phyloP scores from a whole-genome alignment of 2,797 vertebrate species.

The Crocidura indochinensis region DNA sequence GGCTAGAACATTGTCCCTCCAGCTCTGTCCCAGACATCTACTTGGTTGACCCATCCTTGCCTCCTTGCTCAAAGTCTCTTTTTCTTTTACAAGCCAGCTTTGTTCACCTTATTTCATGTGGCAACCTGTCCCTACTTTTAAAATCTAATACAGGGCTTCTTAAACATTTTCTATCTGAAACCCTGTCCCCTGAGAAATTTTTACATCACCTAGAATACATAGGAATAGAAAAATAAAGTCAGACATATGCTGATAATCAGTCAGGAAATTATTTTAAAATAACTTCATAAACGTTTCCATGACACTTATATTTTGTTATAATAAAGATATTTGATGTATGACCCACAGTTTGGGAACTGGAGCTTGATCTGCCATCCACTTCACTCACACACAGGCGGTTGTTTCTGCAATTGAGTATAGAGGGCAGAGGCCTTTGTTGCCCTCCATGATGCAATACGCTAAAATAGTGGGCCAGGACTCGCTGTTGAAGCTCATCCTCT shows the following conservation, averaged over 20 bases:
- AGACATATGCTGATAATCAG: no score
- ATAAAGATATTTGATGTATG: no score
- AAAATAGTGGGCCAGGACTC: neutral
- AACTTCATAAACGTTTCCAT: no score
- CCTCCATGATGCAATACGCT: neutral
- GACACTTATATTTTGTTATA: no score
- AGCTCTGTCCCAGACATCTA: neutral
- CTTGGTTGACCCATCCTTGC: neutral
- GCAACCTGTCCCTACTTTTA: neutral
- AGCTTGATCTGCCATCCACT: no score
- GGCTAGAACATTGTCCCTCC: neutral
- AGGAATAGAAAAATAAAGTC: neutral
- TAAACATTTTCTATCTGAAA: no score
- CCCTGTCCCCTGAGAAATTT: no score
- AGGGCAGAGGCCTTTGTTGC: neutral
- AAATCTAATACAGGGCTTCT: neutral
- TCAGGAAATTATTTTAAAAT: no score
- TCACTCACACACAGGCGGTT: neutral
- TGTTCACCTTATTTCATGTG: neutral
- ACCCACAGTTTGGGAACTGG: no score
- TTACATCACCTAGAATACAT: no score
- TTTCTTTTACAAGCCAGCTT: neutral
- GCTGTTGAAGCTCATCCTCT: neutral
- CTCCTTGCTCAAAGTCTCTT: neutral
- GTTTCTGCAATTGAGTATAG: neutral